Evolutionary conservation across 1,140 invertebrate genomes (phyloP).

Genomic region (Zaprionus camerounensis): DNA sequence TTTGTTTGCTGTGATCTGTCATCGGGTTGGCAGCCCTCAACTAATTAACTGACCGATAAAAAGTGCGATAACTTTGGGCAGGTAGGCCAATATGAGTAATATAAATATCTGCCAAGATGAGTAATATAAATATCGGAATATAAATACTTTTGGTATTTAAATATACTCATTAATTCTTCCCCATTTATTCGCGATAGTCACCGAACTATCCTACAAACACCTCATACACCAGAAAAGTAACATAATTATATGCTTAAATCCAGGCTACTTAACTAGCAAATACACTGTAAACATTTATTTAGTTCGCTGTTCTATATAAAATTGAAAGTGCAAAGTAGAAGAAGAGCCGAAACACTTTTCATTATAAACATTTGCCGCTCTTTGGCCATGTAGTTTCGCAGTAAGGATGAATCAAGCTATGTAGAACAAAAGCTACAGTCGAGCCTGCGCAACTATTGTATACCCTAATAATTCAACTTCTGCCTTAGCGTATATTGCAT

Average conservation of each 20-base stretch:
- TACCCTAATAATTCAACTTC: too few relatives aligned
- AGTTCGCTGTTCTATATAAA: not conserved
- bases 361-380: not conserved
- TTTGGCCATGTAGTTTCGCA: not conserved
- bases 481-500: too few relatives aligned
- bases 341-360: not conserved
- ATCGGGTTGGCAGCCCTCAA: not conserved
- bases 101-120: not conserved
- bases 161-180: not conserved
- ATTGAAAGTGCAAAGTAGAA: not conserved
- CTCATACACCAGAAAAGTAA: not conserved
- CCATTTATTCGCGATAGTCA: too few relatives aligned
- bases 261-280: not conserved
- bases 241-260: not conserved
- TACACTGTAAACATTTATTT: not conserved
- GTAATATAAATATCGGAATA: not conserved
- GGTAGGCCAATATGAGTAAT: constrained; percentile 1
- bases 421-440: too few relatives aligned
- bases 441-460: too few relatives aligned
- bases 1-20: not conserved
- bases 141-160: not conserved
- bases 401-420: not conserved
- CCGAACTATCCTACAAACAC: too few relatives aligned
- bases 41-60: not conserved
- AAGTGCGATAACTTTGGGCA: not conserved